Conservation (phyloP, 2,888 invertebrate genomes). For the Drosophila borealis region DNA sequence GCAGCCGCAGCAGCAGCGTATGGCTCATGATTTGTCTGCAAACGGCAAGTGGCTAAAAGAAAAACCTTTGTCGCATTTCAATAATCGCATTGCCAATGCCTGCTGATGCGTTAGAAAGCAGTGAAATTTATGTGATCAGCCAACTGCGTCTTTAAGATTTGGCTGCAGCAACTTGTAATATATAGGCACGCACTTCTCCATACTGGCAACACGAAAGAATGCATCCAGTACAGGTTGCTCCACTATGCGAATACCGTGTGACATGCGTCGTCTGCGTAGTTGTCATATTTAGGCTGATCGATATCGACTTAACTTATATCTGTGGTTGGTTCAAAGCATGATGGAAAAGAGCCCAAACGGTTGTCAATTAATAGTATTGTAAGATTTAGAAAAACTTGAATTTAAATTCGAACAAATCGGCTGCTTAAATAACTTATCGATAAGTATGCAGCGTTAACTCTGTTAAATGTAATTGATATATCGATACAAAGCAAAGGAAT, state of each 20-base stretch:
- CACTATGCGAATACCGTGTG: slow-evolving; percentile 30
- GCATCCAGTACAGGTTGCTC: background rate
- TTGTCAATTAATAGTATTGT: too few relatives aligned
- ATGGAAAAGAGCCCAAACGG: background rate
- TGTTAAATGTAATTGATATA: too few relatives aligned
- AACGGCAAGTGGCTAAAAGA: slow-evolving; percentile 46
- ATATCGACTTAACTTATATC: background rate
- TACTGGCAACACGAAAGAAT: slow-evolving; percentile 27
- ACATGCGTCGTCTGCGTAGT: background rate
- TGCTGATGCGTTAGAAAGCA: slow-evolving; percentile 71
- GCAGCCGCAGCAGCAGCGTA: slow-evolving; percentile 14
- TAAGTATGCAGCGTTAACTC: too few relatives aligned
- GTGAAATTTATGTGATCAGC: slow-evolving; percentile 69
- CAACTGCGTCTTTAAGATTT: slow-evolving; percentile 43
- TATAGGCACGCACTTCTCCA: slow-evolving; percentile 54
- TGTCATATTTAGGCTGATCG: background rate
- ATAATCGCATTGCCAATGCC: slow-evolving; percentile 62
- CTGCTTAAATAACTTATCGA: too few relatives aligned
- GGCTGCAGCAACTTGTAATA: slow-evolving; percentile 60
- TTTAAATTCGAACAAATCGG: too few relatives aligned
- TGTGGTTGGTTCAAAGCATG: background rate
- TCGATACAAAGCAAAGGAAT: too few relatives aligned
- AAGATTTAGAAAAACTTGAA: too few relatives aligned
- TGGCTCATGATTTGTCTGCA: slow-evolving; percentile 68
- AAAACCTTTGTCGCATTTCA: slow-evolving; percentile 76